Evolutionary conservation across 1,140 invertebrate genomes (phyloP).

Genomic region (Eurosta solidaginis): DNA sequence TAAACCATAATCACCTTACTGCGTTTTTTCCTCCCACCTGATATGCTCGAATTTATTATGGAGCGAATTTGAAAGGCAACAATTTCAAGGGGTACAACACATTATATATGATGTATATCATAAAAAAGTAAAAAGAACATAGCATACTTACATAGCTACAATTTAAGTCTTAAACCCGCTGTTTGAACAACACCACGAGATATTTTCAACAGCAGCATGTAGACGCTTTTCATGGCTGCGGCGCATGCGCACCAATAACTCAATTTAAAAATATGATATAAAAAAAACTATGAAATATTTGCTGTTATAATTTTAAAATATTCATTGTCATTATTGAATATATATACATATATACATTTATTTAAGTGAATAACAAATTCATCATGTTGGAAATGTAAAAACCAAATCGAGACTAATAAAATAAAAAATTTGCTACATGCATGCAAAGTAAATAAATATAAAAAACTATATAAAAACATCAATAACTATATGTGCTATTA

Average conservation of each 20-base stretch:
- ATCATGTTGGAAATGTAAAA: not conserved
- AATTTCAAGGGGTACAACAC: too few relatives aligned
- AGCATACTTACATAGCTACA: too few relatives aligned
- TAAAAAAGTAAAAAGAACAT: not conserved
- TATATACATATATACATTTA: slow-evolving; percentile 3
- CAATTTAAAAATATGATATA: not conserved
- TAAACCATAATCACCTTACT: not conserved
- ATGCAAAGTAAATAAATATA: not conserved
- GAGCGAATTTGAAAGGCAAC: not conserved
- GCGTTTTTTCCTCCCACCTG: slow-evolving; percentile 16
- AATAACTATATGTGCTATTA: slow-evolving; percentile 13
- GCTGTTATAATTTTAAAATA: slow-evolving; percentile 17
- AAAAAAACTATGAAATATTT: not conserved
- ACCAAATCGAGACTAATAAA: slow-evolving; percentile 8
- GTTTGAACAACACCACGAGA: too few relatives aligned
- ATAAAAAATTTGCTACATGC: not conserved
- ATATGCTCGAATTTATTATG: not conserved
- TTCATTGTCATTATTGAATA: slow-evolving; percentile 14
- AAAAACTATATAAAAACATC: slow-evolving; percentile 24
- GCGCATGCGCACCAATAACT: not conserved
- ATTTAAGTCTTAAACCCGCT: too few relatives aligned
- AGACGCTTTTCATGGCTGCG: not conserved
- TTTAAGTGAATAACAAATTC: not conserved
- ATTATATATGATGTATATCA: not conserved
- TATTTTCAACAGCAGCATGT: too few relatives aligned